A percentile compares a stretch with the other conserved stretches of the same genome.
Evolutionary conservation across 1,140 invertebrate species (phyloP).

Genomic region (Luehdorfia chinensis): DNA sequence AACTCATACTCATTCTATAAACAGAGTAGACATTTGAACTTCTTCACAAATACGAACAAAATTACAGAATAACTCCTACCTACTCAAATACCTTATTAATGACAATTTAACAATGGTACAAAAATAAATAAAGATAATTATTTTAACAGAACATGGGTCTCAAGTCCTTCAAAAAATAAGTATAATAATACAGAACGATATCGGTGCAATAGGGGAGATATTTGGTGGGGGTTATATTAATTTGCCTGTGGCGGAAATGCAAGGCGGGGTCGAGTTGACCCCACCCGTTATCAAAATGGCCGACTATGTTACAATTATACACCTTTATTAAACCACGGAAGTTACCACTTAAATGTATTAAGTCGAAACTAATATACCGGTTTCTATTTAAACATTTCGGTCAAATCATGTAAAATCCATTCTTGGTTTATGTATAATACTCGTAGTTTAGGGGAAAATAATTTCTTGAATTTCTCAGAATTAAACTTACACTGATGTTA

Average conservation of each 20-base stretch:
- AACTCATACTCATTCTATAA: no score
- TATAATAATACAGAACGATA: conserved; percentile 45
- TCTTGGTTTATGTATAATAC: no score
- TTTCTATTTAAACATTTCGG: no score
- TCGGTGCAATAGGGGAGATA: conserved; percentile 53
- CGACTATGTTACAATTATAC: conserved; percentile 62
- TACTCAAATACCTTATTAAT: conserved; percentile 9
- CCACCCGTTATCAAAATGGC: conserved; percentile 72
- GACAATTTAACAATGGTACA: conserved; percentile 3
- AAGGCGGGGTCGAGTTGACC: conserved; percentile 69
- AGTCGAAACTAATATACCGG: conserved; percentile 38
- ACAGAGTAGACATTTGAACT: no score
- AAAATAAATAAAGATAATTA: conserved; percentile 16
- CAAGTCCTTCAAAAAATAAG: conserved; percentile 35
- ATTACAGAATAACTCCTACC: background rate
- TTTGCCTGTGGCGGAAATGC: conserved; percentile 69
- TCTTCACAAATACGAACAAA: no score
- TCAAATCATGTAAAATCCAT: no score
- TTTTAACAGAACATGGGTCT: conserved; percentile 17
- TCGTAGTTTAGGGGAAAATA: no score
- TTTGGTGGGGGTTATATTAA: conserved; percentile 71
- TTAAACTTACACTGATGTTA: no score
- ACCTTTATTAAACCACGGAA: conserved; percentile 52
- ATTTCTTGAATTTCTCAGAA: no score
- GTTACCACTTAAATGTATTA: conserved; percentile 47